phyloP scores from a whole-genome alignment of 2,797 vertebrate genomes.

The Leucoraja ocellata region DNA sequence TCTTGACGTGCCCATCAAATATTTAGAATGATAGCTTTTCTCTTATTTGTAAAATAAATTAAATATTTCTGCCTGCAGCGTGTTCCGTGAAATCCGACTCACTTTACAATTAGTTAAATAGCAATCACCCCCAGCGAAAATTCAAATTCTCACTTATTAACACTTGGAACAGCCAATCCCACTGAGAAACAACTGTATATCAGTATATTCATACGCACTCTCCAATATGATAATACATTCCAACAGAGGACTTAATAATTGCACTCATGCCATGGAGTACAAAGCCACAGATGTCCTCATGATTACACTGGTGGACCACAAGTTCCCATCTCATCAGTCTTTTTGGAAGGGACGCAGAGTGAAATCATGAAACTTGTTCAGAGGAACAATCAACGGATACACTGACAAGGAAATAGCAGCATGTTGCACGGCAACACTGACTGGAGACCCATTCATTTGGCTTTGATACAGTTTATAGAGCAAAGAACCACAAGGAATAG shows the following conservation, averaged over 20 bases:
- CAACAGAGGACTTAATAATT: background rate
- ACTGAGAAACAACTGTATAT: background rate
- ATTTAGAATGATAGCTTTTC: background rate
- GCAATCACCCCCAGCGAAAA: background rate
- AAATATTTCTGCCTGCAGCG: constrained; percentile 23
- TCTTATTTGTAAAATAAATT: background rate
- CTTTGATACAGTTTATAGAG: background rate
- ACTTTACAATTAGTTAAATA: constrained; percentile 22
- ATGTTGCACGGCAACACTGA: background rate
- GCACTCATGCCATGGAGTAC: background rate
- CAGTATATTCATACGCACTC: background rate
- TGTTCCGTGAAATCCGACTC: background rate
- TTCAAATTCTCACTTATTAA: constrained; percentile 19
- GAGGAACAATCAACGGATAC: background rate
- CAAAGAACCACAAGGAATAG: background rate
- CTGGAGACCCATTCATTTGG: background rate
- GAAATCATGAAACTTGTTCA: background rate
- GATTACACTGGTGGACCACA: background rate
- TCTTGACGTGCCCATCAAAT: background rate
- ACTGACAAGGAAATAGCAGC: background rate
- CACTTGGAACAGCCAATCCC: background rate
- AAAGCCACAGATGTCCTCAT: background rate
- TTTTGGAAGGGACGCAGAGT: background rate
- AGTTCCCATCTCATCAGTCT: background rate
- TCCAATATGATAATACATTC: background rate